Percentiles rank a stretch among this genome's conserved stretches.
These are phyloP conservation scores for Prionace glauca DNA, from an alignment of 2,797 vertebrate species.

Conservation along the genomic window DNA sequence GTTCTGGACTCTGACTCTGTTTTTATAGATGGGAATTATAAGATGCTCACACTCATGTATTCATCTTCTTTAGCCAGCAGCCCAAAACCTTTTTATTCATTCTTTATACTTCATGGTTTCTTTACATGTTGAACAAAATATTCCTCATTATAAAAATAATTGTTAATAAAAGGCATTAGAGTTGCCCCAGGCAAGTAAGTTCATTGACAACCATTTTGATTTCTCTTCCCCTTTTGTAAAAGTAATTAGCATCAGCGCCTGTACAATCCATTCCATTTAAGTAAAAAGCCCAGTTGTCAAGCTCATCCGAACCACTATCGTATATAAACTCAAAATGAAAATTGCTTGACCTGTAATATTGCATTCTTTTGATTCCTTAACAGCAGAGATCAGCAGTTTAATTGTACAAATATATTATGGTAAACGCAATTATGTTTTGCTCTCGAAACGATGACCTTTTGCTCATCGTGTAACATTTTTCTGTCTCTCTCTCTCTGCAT, in stretches of 20 bases:
- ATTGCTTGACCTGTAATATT: background rate
- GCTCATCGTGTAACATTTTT: background rate
- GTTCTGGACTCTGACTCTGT: background rate
- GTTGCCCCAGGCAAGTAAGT: background rate
- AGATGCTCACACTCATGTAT: background rate
- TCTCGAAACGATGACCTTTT: background rate
- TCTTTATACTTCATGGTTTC: background rate
- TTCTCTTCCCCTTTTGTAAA: background rate
- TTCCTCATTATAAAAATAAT: background rate
- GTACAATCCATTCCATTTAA: background rate
- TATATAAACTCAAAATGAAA: slow-evolving; percentile 2
- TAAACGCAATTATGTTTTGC: background rate
- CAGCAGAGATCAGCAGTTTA: background rate
- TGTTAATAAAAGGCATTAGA: background rate
- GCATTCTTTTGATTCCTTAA: background rate
- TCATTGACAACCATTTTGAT: background rate
- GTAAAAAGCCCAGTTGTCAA: background rate
- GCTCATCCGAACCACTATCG: background rate
- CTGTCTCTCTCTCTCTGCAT: background rate
- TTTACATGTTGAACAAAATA: background rate
- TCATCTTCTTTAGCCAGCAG: background rate
- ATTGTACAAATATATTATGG: background rate
- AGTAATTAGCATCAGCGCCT: background rate
- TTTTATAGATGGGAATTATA: background rate
- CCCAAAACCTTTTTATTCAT: background rate